A percentile compares a stretch with the other conserved stretches of the same genome.
phyloP scores from a whole-genome alignment of 2,113 vertebrate genomes.

The Rutilus rutilus region DNA sequence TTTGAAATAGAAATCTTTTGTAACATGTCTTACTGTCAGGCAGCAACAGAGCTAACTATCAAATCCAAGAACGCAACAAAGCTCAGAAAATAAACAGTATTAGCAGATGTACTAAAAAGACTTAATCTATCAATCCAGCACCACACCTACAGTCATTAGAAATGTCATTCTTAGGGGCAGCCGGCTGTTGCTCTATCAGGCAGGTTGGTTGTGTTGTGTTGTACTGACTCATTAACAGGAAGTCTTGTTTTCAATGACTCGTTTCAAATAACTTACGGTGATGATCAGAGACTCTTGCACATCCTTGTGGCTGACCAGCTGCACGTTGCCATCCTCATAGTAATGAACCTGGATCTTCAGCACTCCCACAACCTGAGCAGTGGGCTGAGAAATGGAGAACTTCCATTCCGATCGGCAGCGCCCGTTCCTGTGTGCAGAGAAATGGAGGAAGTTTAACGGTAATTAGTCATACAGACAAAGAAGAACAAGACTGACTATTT shows the following conservation, averaged over 20 bases:
- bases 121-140: not conserved
- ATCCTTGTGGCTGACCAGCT: slow-evolving; percentile 96
- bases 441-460: not conserved
- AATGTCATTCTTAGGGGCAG: not conserved
- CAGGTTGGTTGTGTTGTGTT: slow-evolving; percentile 14
- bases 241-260: not conserved
- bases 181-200: not conserved
- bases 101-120: not conserved
- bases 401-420: slow-evolving; percentile 96
- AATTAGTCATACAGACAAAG: not conserved
- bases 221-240: not conserved
- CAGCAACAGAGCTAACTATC: too few relatives aligned
- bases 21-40: too few relatives aligned
- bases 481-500: not conserved
- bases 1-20: too few relatives aligned
- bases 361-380: slow-evolving; percentile 87
- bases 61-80: too few relatives aligned
- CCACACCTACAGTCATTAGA: not conserved
- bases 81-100: too few relatives aligned
- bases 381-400: slow-evolving; percentile 86
- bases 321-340: slow-evolving; percentile 96
- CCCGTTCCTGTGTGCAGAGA: slow-evolving; percentile 84
- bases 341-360: slow-evolving; percentile 98
- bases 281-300: slow-evolving; percentile 86
- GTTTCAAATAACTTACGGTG: slow-evolving; percentile 78